Percentiles rank a stretch among this genome's conserved stretches.
Conservation (phyloP, 1,140 invertebrate genomes). For the Tetramorium parvispinum region DNA sequence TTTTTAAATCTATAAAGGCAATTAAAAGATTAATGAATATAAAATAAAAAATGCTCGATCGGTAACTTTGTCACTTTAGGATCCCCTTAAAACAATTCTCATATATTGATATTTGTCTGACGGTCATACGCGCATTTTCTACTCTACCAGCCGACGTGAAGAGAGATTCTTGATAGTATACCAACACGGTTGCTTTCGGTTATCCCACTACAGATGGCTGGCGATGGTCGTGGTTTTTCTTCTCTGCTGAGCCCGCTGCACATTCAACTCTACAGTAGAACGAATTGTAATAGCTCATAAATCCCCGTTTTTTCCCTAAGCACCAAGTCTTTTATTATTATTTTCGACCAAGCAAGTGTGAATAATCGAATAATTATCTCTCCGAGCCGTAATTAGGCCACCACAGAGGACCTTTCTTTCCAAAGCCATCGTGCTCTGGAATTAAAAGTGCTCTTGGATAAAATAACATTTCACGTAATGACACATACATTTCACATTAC, state of each 20-base stretch:
- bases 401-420: slow-evolving; percentile 73
- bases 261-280: slow-evolving; percentile 70
- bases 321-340: slow-evolving; percentile 71
- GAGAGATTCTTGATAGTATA: neutral
- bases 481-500: slow-evolving; percentile 60
- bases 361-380: slow-evolving; percentile 82
- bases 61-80: too few species aligned
- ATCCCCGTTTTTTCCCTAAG: slow-evolving; percentile 71
- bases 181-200: neutral
- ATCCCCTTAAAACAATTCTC: neutral
- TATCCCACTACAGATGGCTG: slow-evolving; percentile 17
- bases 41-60: too few species aligned
- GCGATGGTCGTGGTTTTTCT: neutral
- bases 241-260: neutral
- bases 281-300: slow-evolving; percentile 81
- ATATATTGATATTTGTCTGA: neutral
- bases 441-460: slow-evolving; percentile 18
- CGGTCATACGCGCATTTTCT: neutral
- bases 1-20: too few species aligned
- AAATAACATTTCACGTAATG: slow-evolving; percentile 66
- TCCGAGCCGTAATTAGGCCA: slow-evolving; percentile 79
- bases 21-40: too few species aligned
- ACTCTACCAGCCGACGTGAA: slow-evolving; percentile 12
- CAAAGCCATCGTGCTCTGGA: slow-evolving; percentile 57
- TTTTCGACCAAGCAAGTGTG: slow-evolving; percentile 78